phyloP scores from a whole-genome alignment of 2,797 vertebrate genomes.

The Tarsius wallacei region DNA sequence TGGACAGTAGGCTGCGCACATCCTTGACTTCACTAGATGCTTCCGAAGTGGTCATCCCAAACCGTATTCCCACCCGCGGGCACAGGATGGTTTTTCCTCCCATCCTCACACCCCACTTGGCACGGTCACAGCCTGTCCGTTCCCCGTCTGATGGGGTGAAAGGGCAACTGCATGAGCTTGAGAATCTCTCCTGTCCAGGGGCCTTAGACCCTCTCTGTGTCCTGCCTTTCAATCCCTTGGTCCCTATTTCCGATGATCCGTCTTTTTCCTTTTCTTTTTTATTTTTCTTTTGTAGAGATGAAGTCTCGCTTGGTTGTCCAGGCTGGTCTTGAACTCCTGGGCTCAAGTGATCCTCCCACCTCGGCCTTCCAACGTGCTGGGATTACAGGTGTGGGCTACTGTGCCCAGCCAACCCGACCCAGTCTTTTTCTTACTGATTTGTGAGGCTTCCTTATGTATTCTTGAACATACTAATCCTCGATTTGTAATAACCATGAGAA shows the following conservation, averaged over 20 bases:
- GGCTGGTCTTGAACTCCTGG: too few species aligned
- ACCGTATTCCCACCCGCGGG: background rate
- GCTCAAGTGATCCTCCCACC: too few species aligned
- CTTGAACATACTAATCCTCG: too few species aligned
- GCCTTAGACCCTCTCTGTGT: too few species aligned
- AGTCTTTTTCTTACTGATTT: background rate
- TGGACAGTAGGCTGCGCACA: accelerated
- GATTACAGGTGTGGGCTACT: too few species aligned
- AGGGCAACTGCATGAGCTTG: background rate
- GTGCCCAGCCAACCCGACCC: too few species aligned
- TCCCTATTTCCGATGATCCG: background rate
- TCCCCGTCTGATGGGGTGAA: background rate
- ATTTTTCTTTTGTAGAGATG: too few species aligned
- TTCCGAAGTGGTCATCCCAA: background rate
- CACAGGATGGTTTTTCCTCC: background rate
- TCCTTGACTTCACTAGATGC: background rate
- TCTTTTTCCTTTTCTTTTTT: too few species aligned
- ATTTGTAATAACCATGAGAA: background rate
- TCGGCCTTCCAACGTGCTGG: too few species aligned
- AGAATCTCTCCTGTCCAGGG: background rate
- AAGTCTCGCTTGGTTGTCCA: too few species aligned
- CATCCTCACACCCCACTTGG: background rate
- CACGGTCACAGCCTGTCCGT: accelerated
- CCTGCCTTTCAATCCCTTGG: background rate
- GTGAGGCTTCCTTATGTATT: too few species aligned